Percentiles rank a stretch among this genome's conserved stretches.
These are phyloP conservation scores for Rhineura floridana DNA, from an alignment of 2,113 vertebrate genomes.

Conservation along the genomic window DNA sequence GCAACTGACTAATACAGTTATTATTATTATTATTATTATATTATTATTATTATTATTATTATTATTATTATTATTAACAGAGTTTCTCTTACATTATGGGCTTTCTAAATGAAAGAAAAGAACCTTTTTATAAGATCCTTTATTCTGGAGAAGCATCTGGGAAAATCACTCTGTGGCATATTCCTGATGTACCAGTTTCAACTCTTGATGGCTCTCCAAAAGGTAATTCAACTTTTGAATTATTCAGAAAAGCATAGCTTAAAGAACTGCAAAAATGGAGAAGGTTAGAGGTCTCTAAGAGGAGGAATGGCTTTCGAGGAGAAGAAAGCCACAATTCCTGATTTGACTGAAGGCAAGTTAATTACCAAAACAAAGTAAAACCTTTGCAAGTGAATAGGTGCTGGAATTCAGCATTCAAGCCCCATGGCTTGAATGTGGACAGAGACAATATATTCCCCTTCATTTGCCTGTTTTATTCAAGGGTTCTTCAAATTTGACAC, in stretches of 20 bases:
- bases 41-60: no score
- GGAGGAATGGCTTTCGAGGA: not conserved
- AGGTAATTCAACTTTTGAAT: slow-evolving; percentile 67
- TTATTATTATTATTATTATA: no score
- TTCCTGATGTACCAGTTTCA: slow-evolving; percentile 81
- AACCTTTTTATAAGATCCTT: slow-evolving; percentile 83
- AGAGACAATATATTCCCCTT: not conserved
- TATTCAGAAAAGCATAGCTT: not conserved
- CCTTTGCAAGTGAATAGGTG: not conserved
- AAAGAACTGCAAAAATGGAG: not conserved
- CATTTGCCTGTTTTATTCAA: not conserved
- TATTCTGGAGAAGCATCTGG: slow-evolving; percentile 81
- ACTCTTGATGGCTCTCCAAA: slow-evolving; percentile 77
- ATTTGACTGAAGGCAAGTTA: no score
- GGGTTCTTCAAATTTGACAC: not conserved
- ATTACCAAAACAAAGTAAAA: not conserved
- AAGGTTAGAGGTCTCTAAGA: not conserved
- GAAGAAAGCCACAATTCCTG: not conserved
- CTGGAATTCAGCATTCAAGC: not conserved
- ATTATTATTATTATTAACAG: no score
- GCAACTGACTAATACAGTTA: not conserved
- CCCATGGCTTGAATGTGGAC: not conserved
- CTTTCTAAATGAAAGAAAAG: slow-evolving; percentile 82
- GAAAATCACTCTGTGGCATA: slow-evolving; percentile 79
- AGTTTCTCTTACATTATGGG: slow-evolving; percentile 74